Evolutionary conservation across 2,797 vertebrate species (phyloP).

Genomic region (Enteromius viviparus): DNA sequence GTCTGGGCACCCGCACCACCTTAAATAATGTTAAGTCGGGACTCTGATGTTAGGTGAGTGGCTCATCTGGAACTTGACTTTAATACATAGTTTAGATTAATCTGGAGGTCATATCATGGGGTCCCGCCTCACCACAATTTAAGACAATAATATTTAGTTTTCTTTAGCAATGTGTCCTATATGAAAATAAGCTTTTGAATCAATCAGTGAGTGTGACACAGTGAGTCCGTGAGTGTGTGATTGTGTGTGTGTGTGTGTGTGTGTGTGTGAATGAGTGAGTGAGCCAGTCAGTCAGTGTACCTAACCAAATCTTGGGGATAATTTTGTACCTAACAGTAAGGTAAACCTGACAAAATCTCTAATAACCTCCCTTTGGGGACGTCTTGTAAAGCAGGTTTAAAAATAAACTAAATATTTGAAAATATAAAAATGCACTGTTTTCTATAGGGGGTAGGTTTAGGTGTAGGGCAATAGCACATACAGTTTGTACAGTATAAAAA

Average conservation of each 20-base stretch:
- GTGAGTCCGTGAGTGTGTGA: not conserved
- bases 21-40: not conserved
- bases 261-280: not conserved
- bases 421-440: too few species aligned
- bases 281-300: too few species aligned
- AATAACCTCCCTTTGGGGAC: too few species aligned
- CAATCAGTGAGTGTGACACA: not conserved
- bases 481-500: too few species aligned
- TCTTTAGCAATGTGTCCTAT: not conserved
- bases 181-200: not conserved
- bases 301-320: too few species aligned
- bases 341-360: too few species aligned
- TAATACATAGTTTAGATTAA: not conserved
- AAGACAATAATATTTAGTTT: not conserved
- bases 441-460: too few species aligned
- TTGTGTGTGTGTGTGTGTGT: too few species aligned
- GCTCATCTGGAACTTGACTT: conserved; percentile 10
- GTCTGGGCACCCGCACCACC: conserved; percentile 48
- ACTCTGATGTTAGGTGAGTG: not conserved
- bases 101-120: not conserved
- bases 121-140: not conserved
- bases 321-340: too few species aligned
- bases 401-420: too few species aligned
- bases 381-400: too few species aligned
- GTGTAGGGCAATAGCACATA: too few species aligned